Conservation (phyloP, 2,113 vertebrate genomes). For the Percopsis transmontana region DNA sequence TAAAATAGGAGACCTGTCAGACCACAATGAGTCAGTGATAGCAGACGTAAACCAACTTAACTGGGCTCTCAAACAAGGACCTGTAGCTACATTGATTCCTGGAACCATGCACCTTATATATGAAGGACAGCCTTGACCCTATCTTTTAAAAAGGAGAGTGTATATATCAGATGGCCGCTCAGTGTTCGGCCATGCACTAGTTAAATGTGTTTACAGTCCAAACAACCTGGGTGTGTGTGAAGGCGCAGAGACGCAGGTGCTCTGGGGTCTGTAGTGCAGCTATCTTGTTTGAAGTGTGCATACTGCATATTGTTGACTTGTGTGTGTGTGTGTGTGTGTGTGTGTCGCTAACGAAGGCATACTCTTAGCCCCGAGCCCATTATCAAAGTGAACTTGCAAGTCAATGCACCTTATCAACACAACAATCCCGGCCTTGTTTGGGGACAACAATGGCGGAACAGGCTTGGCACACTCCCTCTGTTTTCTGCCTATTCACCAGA, state of each 20-base stretch:
- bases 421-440: conserved; percentile 73
- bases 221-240: conserved; percentile 54
- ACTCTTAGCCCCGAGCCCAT: conserved; percentile 44
- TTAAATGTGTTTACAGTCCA: conserved; percentile 59
- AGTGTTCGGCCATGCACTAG: conserved; percentile 11
- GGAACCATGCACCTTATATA: conserved; percentile 7
- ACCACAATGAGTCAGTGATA: conserved; percentile 42
- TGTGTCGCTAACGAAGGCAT: conserved; percentile 29
- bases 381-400: conserved; percentile 48
- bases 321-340: neutral
- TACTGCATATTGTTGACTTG: neutral
- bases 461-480: conserved; percentile 59
- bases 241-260: conserved; percentile 64
- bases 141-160: conserved; percentile 16
- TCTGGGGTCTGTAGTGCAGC: neutral
- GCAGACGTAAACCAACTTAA: conserved; percentile 1
- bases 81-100: conserved; percentile 27
- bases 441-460: conserved; percentile 70
- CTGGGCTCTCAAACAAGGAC: conserved; percentile 16
- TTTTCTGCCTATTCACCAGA: conserved; percentile 50
- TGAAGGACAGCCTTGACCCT: conserved; percentile 26
- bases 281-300: conserved; percentile 12
- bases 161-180: conserved; percentile 20
- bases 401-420: conserved; percentile 49
- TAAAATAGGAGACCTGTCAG: conserved; percentile 52